Conservation (phyloP, 1,140 invertebrate genomes). For the Centruroides vittatus region DNA sequence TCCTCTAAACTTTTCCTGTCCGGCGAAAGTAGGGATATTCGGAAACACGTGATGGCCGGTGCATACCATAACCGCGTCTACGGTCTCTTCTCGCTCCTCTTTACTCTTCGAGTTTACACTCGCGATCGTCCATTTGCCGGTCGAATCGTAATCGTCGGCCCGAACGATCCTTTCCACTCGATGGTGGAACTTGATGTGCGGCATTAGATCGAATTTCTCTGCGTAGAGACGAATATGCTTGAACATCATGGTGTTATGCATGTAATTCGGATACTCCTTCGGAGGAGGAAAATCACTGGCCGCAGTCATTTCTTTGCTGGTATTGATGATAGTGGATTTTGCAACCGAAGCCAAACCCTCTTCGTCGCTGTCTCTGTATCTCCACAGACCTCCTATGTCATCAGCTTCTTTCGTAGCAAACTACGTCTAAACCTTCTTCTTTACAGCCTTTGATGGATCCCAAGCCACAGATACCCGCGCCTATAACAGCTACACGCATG, state of each 20-base stretch:
- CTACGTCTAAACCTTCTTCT: conserved; percentile 27
- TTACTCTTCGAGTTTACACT: conserved; percentile 7
- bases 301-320: conserved; percentile 1
- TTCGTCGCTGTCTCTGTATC: conserved; percentile 19
- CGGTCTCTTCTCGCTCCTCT: conserved; percentile 21
- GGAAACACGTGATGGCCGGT: conserved; percentile 22
- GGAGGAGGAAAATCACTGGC: conserved; percentile 31
- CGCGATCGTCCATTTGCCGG: conserved; percentile 28
- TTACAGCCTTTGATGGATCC: conserved; percentile 30
- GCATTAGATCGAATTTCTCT: conserved; percentile 26
- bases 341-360: conserved; percentile 22
- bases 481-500: conserved; percentile 20
- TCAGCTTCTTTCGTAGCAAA: conserved; percentile 30
- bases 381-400: conserved; percentile 29
- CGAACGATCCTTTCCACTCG: conserved; percentile 14
- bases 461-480: conserved; percentile 32
- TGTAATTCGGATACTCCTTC: conserved; percentile 28
- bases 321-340: conserved; percentile 24
- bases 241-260: conserved; percentile 28
- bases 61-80: conserved; percentile 30
- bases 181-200: conserved; percentile 23
- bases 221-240: conserved; percentile 31
- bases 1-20: conserved; percentile 29
- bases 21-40: conserved; percentile 14
- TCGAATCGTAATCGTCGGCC: conserved; percentile 23